A percentile compares a stretch with the other conserved stretches of the same genome.
Conservation (phyloP, 2,113 vertebrate genomes). For the Rafetus swinhoei region DNA sequence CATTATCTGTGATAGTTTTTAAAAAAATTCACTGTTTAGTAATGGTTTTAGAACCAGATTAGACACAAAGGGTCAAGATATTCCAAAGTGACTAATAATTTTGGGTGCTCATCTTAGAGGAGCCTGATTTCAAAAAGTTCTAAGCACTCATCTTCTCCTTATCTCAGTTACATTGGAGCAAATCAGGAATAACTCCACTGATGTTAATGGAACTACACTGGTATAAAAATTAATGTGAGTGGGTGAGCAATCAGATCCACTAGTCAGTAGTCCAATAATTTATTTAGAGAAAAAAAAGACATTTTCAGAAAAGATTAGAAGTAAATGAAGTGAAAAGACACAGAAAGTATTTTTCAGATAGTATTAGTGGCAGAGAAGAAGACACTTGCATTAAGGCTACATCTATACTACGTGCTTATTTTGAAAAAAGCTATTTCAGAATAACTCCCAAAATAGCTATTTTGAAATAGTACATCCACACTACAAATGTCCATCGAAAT, state of each 20-base stretch:
- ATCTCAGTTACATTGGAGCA: not conserved
- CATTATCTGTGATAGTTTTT: not conserved
- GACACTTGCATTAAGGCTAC: not conserved
- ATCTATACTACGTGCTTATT: too few relatives aligned
- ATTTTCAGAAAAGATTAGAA: constrained; percentile 32
- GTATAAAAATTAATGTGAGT: constrained; percentile 2
- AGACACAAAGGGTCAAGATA: not conserved
- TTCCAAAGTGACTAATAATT: not conserved
- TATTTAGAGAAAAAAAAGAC: constrained; percentile 39
- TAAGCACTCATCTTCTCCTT: not conserved
- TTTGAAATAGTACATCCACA: too few relatives aligned
- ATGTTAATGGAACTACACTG: not conserved
- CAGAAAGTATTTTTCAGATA: not conserved
- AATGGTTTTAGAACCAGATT: not conserved
- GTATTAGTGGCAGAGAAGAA: not conserved
- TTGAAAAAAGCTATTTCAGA: too few relatives aligned
- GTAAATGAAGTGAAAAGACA: not conserved
- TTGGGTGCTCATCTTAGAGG: not conserved
- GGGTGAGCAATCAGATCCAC: constrained; percentile 17
- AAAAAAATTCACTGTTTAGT: not conserved
- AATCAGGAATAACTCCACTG: not conserved
- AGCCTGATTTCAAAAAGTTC: not conserved
- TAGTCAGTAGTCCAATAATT: constrained; percentile 10
- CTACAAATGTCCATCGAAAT: too few relatives aligned
- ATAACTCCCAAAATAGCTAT: too few relatives aligned